Conservation (phyloP, 1,140 invertebrate species). For the Drosophila melanica region DNA sequence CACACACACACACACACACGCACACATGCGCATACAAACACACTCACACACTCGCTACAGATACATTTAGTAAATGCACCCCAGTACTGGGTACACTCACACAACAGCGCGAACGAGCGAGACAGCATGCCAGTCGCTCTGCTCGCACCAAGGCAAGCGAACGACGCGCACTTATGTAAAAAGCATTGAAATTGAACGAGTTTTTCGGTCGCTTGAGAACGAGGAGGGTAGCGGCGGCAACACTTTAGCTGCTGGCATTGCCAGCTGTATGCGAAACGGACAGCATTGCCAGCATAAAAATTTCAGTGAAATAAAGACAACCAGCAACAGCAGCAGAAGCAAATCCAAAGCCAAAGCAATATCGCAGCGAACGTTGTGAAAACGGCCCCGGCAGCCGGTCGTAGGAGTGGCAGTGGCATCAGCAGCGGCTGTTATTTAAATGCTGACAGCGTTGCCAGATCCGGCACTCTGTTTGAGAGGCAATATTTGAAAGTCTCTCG, state of each 20-base stretch:
- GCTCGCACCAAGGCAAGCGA: conserved; percentile 38
- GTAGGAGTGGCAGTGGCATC: conserved; percentile 66
- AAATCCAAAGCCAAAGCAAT: conserved; percentile 53
- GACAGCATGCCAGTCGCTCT: conserved; percentile 1
- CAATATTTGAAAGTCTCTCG: conserved; percentile 43
- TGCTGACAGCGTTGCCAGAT: conserved; percentile 47
- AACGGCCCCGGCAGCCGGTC: conserved; percentile 52
- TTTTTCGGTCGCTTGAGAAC: conserved; percentile 52
- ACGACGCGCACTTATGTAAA: conserved; percentile 74
- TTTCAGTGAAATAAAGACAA: conserved; percentile 54
- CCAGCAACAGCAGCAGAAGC: conserved; percentile 37
- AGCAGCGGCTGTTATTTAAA: conserved; percentile 57
- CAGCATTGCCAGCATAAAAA: conserved; percentile 61
- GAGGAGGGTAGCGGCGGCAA: conserved; percentile 35
- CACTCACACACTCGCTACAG: conserved; percentile 3
- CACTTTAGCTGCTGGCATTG: conserved; percentile 50
- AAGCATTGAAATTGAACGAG: conserved; percentile 81
- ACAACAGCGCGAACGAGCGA: conserved; percentile 14
- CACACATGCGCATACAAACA: conserved; percentile 24
- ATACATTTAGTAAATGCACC: conserved; percentile 59
- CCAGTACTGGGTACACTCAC: conserved; percentile 50
- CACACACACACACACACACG: conserved; percentile 27
- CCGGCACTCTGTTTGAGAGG: neutral
- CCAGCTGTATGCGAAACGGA: conserved; percentile 45
- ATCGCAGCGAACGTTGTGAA: conserved; percentile 67